Conservation (phyloP, 2,888 invertebrate genomes). For the Caenorhabditis macrosperma region DNA sequence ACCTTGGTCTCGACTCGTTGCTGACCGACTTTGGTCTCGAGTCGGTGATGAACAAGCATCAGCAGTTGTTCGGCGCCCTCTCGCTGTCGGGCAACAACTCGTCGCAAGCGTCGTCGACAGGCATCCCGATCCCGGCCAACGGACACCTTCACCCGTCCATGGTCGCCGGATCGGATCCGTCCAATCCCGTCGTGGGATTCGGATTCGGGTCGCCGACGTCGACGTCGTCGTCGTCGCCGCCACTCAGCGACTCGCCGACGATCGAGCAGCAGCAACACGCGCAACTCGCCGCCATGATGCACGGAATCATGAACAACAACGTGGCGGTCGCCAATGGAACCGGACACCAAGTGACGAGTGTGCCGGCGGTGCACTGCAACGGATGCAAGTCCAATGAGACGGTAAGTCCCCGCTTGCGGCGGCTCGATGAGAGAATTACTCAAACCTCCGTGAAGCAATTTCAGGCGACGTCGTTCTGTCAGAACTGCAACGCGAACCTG, state of each 20-base stretch:
- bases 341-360: slow-evolving; percentile 1
- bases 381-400: slow-evolving; percentile 87
- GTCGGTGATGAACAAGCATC: slow-evolving; percentile 67
- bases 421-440: not conserved
- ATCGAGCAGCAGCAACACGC: slow-evolving; percentile 52
- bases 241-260: slow-evolving; percentile 68
- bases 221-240: slow-evolving; percentile 71
- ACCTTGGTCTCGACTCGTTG: slow-evolving; percentile 84
- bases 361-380: slow-evolving; percentile 89
- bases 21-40: slow-evolving; percentile 83
- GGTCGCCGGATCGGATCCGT: slow-evolving; percentile 51
- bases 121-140: slow-evolving; percentile 7
- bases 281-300: slow-evolving; percentile 43
- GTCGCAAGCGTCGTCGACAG: not conserved
- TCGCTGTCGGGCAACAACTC: no score
- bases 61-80: slow-evolving; percentile 36
- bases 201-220: slow-evolving; percentile 81
- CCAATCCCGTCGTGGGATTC: slow-evolving; percentile 55
- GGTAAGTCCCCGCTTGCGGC: slow-evolving; percentile 14
- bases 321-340: slow-evolving; percentile 22
- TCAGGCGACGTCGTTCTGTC: slow-evolving; percentile 72
- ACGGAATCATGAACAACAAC: slow-evolving; percentile 47
- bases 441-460: slow-evolving; percentile 7
- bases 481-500: slow-evolving; percentile 93
- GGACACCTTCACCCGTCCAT: slow-evolving; percentile 23